Base-by-base conservation (phyloP, 2,797 vertebrate genomes). In the Momotus momota region DNA sequence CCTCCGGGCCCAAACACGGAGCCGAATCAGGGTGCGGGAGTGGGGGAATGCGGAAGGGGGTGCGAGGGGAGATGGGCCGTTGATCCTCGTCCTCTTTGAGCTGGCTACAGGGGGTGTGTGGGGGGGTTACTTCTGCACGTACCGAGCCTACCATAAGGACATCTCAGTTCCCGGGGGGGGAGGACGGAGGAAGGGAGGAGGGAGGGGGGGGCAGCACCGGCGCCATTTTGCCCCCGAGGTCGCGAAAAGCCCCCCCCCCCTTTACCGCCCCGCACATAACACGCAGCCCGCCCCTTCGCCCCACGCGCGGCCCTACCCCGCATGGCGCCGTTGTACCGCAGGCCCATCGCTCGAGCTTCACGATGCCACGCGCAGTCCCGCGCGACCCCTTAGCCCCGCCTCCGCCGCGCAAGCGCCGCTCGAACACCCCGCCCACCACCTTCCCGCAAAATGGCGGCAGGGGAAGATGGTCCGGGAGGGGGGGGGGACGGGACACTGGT, bases 381-480 rank as follows among this genome's bases (percentile, higher is more conserved):
- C 45, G 15, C n/a, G 46, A 48, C 46, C 46, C 20, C 10, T 11
- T 48, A 12, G 25, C 49, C 49, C 49, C 49, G 49, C 49, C 49
- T 51, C 49, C 49, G 23, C 14, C n/a, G 25, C 85, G 74, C 88
- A 54, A 2, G 70, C 80, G 16, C 72, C 29, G 0, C 14, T 4
- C 52, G 23, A 25, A 1, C 12, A n/a, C n/a, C n/a, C n/a, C n/a
- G n/a, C n/a, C n/a, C n/a, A n/a, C 20, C 1, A 0, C 4, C 49
- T 38, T 2, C 49, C 20, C 6, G 3, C 31, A 52, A 74, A 4
- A 86, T 78, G 77, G 91, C 54, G 12, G 48, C 7, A n/a, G n/a
- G n/a, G n/a, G n/a, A n/a, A n/a, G n/a, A n/a, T n/a, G n/a, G n/a
- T n/a, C n/a, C n/a, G n/a, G n/a, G n/a, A n/a, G n/a, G n/a, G n/a